These are phyloP conservation scores for Mythimna impura DNA, from an alignment of 2,888 invertebrate species.

Conservation along the genomic window DNA sequence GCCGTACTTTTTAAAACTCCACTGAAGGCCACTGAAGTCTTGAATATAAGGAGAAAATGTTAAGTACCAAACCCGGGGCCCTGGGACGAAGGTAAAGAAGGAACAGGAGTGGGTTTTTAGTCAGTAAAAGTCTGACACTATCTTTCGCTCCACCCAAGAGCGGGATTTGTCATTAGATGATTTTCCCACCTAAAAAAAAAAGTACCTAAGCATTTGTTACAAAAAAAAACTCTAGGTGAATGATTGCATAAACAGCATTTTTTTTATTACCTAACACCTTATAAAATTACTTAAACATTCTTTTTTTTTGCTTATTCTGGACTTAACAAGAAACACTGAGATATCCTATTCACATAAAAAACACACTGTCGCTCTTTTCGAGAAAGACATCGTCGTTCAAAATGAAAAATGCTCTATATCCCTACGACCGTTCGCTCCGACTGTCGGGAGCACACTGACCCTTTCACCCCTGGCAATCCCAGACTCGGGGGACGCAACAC, in stretches of 20 bases:
- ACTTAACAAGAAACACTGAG: neutral
- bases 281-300: neutral
- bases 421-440: constrained; percentile 15
- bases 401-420: neutral
- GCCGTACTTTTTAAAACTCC: no score
- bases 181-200: no score
- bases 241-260: neutral
- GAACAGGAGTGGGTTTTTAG: no score
- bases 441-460: constrained; percentile 44
- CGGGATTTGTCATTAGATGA: no score
- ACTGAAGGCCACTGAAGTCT: neutral
- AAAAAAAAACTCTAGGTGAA: neutral
- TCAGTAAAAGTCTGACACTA: no score
- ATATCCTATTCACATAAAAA: neutral
- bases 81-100: no score
- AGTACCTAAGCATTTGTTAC: neutral
- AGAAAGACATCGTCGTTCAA: neutral
- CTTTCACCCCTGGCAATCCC: constrained; percentile 1
- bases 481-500: neutral
- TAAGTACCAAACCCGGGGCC: no score
- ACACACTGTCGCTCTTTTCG: neutral
- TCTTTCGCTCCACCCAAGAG: no score
- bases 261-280: neutral
- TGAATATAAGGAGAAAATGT: neutral
- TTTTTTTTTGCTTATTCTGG: neutral